These are phyloP conservation scores for Callocephalon fimbriatum DNA, from an alignment of 2,113 vertebrate genomes.

Conservation along the genomic window DNA sequence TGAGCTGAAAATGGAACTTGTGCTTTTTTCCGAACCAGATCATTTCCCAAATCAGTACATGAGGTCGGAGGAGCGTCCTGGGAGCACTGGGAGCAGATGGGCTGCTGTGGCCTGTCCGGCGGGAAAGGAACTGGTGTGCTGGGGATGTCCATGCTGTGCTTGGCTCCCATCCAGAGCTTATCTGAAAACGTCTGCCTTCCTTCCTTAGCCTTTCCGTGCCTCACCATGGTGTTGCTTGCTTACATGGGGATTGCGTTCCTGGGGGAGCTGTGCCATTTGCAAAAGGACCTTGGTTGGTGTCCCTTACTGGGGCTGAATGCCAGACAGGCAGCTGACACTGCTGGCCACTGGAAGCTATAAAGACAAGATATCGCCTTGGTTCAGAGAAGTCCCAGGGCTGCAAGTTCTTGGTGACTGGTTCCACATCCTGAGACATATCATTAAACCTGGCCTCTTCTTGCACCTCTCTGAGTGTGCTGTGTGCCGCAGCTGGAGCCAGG, in stretches of 20 bases:
- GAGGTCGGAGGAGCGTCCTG: background rate
- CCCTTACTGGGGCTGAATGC: background rate
- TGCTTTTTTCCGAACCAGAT: background rate
- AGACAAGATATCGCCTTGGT: background rate
- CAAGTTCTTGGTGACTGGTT: background rate
- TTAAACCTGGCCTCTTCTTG: background rate
- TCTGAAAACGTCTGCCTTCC: background rate
- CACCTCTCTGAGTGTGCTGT: background rate
- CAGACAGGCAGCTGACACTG: background rate
- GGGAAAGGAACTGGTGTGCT: background rate
- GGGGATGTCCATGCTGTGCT: background rate
- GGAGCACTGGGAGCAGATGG: background rate
- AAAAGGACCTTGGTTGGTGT: background rate
- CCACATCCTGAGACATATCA: background rate
- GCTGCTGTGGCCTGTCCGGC: background rate
- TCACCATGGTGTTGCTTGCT: background rate
- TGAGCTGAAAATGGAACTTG: background rate
- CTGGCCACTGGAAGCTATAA: background rate
- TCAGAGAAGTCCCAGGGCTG: background rate
- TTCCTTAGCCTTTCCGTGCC: background rate
- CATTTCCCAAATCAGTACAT: background rate
- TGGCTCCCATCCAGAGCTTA: rapidly evolving
- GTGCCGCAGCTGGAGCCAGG: background rate
- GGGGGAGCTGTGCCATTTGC: background rate
- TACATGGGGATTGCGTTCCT: background rate